Percentiles rank a stretch among this genome's conserved stretches.
phyloP scores from a whole-genome alignment of 2,113 vertebrate species.

The Strix uralensis region DNA sequence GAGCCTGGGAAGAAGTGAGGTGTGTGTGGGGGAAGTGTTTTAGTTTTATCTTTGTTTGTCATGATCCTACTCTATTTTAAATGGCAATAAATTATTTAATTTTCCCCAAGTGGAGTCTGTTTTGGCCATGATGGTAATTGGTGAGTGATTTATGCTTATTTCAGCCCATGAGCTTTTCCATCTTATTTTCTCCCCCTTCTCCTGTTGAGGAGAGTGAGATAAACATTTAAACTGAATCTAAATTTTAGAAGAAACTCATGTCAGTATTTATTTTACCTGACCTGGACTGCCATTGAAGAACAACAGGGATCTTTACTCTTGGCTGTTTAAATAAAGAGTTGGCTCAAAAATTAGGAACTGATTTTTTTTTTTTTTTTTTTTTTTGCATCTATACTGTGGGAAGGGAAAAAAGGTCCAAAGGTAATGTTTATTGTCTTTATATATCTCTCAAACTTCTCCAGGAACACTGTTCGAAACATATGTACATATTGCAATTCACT shows the following conservation, averaged over 20 bases:
- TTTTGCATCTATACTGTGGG: neutral
- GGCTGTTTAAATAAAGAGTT: neutral
- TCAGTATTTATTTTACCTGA: neutral
- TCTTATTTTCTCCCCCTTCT: neutral
- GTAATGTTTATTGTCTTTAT: neutral
- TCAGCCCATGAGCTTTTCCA: accelerated
- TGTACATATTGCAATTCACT: neutral
- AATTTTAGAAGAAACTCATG: neutral
- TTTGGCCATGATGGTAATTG: accelerated
- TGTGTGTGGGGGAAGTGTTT: neutral
- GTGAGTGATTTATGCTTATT: neutral
- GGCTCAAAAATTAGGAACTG: neutral
- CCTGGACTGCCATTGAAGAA: neutral
- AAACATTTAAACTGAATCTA: neutral
- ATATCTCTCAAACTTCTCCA: neutral
- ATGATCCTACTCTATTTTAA: neutral
- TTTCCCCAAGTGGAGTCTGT: neutral
- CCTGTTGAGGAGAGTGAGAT: accelerated
- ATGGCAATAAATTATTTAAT: neutral
- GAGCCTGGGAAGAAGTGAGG: neutral
- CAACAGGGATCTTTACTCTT: neutral
- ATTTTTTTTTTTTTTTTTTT: neutral
- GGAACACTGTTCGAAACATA: neutral
- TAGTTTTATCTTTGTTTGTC: neutral
- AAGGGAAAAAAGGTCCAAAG: neutral